Conservation (phyloP, 1,140 invertebrate species). For the Chelonus insularis region DNA sequence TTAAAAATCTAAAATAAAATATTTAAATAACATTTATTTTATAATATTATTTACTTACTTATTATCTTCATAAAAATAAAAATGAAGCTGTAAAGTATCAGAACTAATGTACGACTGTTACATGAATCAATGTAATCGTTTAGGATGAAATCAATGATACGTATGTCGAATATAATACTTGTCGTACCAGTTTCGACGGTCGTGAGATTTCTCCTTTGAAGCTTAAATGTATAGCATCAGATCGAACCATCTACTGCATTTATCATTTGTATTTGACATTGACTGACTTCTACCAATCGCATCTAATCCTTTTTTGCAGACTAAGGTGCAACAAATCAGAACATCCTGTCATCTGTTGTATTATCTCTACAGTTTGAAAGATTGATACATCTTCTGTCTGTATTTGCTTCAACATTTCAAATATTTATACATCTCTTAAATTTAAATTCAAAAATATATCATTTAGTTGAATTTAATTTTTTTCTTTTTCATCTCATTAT, state of each 20-base stretch:
- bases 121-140: conserved; percentile 1
- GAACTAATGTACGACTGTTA: neutral
- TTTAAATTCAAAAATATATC: too few species aligned
- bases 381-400: neutral
- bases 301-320: neutral
- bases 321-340: neutral
- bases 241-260: neutral
- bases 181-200: conserved; percentile 4
- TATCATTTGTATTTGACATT: conserved; percentile 9
- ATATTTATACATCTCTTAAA: neutral
- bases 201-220: neutral
- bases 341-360: neutral
- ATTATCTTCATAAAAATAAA: too few species aligned
- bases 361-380: neutral
- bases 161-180: conserved; percentile 2
- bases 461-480: too few species aligned
- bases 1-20: too few species aligned
- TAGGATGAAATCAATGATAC: neutral
- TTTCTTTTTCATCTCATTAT: too few species aligned
- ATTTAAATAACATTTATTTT: too few species aligned
- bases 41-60: too few species aligned
- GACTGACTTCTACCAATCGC: conserved; percentile 1
- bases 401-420: neutral
- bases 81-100: too few species aligned
- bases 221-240: neutral